Evolutionary conservation across 2,888 invertebrate species (phyloP), one percentile per base, ranked within the genome.

Genomic region (Chelonus formosanus): DNA sequence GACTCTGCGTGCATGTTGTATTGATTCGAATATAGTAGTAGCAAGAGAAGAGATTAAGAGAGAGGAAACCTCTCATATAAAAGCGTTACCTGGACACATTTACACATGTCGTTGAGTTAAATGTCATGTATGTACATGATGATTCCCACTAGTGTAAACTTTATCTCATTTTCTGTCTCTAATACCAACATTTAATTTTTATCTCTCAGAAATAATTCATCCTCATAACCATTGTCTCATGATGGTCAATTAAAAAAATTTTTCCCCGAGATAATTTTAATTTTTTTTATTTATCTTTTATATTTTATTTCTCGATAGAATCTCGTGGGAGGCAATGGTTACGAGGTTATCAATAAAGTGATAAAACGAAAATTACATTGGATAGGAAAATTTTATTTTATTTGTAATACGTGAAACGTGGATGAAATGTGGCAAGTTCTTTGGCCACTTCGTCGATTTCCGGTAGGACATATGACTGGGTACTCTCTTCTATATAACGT

Each of bases 21-120:
- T 72, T 72, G 71, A 72, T 72, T 72, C 61, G 69, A 62, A 69
- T 65, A 20, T 20, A 20, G 20, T 20, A 69, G 61, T 8, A 50
- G 50, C 8, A 36, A 43, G 10, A 45, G 35, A 47, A 47, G 60
- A 50, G 62, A 58, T 32, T 59, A 50, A 57, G 67, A 57, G 63
- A 69, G 35, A 65, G 60, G 81, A 82, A 82, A 79, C 80, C 80
- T 81, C 78, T 79, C 79, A 74, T 73, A 52, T 60, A 36, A 34
- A 50, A n/a, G 40, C 40, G 6, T 40, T 40, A 40, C 40, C 40
- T 40, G 40, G 40, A 20, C 20, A 40, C 40, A 5, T 5, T 40
- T 5, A 40, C 40, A 40, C 40, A 40, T 6, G 6, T 40, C 4
- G 40, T 40, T 40, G 40, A 40, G 40, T 40, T 40, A 40, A 40